Conservation (phyloP, 2,113 vertebrate species). For the Chinchilla lanigera region DNA sequence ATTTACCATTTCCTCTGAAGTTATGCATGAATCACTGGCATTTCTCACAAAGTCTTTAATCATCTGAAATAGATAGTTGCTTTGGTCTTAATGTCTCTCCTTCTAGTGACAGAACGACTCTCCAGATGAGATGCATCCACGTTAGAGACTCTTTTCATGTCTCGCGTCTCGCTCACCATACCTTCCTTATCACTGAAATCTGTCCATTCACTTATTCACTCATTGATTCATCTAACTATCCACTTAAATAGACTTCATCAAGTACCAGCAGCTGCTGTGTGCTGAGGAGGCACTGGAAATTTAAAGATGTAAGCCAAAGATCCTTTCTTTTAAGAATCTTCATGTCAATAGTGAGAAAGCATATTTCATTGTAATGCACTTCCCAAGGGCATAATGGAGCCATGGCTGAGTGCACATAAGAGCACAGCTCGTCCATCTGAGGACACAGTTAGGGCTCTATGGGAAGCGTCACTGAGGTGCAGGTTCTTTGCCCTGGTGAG, state of each 20-base stretch:
- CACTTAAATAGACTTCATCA: not conserved
- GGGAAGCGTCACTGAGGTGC: fast-evolving
- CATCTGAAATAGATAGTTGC: not conserved
- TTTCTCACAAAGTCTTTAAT: not conserved
- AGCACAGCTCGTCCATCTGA: too few species aligned
- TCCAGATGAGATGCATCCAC: not conserved
- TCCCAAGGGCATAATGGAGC: not conserved
- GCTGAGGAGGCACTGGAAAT: not conserved
- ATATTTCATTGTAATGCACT: not conserved
- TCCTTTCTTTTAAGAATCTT: not conserved
- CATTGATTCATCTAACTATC: not conserved
- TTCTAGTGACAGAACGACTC: not conserved
- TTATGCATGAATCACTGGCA: not conserved
- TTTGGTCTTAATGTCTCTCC: not conserved
- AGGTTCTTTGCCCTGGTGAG: fast-evolving
- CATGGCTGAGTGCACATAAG: fast-evolving
- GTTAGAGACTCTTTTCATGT: not conserved
- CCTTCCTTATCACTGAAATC: not conserved
- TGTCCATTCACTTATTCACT: not conserved
- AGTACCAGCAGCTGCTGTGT: not conserved
- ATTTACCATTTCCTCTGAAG: not conserved
- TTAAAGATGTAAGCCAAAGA: not conserved
- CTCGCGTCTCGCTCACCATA: not conserved
- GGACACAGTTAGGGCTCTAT: fast-evolving
- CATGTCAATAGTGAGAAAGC: too few species aligned